Conservation (phyloP, 2,888 invertebrate species). For the Oscheius onirici region DNA sequence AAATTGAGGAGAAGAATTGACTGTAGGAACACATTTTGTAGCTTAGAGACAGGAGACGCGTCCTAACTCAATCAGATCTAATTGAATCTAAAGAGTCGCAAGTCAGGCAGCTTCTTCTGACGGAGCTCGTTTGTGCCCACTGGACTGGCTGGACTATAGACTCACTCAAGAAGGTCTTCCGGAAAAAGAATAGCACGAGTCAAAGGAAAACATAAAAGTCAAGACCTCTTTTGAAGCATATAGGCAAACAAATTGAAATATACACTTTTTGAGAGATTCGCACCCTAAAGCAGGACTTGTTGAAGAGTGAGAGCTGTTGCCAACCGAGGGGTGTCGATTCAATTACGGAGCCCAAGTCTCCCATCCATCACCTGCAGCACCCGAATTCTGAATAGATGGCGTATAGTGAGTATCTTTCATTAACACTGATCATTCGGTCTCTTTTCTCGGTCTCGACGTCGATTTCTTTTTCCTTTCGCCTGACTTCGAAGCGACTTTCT, state of each 20-base stretch:
- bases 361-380: constrained; percentile 21
- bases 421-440: neutral
- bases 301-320: neutral
- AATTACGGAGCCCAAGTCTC: constrained; percentile 19
- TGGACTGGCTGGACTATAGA: too few relatives aligned
- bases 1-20: neutral
- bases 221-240: too few relatives aligned
- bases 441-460: constrained; percentile 10
- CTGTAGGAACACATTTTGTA: too few relatives aligned
- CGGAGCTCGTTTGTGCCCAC: constrained; percentile 28
- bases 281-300: neutral
- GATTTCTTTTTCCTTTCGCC: constrained; percentile 5
- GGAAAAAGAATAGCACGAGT: neutral
- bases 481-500: constrained; percentile 11
- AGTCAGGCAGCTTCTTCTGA: constrained; percentile 17
- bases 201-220: neutral
- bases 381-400: neutral
- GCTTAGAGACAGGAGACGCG: neutral
- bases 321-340: constrained; percentile 22
- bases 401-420: neutral
- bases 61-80: constrained; percentile 32
- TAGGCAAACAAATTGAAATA: neutral
- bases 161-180: neutral
- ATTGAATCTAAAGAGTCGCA: constrained; percentile 27
- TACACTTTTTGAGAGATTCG: neutral